Percentiles rank a stretch among this genome's conserved stretches.
phyloP scores from a whole-genome alignment of 1,140 invertebrate genomes.

The Tetramorium alpestre region DNA sequence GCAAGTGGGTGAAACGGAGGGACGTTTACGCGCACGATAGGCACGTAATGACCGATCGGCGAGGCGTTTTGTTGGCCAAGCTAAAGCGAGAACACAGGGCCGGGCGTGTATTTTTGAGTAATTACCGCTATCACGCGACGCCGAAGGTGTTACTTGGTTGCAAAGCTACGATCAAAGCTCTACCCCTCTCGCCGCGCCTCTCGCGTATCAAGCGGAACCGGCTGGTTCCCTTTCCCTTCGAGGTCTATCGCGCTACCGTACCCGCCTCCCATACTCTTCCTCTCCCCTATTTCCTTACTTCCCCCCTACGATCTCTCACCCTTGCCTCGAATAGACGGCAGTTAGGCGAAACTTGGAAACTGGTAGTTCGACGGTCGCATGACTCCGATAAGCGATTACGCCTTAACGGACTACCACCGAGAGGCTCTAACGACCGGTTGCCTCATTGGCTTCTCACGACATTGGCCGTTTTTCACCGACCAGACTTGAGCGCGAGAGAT shows the following conservation, averaged over 20 bases:
- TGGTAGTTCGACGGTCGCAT: slow-evolving; percentile 80
- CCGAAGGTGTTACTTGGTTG: slow-evolving; percentile 79
- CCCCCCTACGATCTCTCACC: slow-evolving; percentile 42
- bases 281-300: background rate
- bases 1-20: slow-evolving; percentile 76
- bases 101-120: slow-evolving; percentile 81
- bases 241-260: slow-evolving; percentile 39
- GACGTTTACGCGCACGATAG: slow-evolving; percentile 83
- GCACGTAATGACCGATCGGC: slow-evolving; percentile 78
- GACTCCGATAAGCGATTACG: slow-evolving; percentile 82
- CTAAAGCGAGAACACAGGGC: slow-evolving; percentile 80
- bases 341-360: slow-evolving; percentile 82
- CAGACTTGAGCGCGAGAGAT: slow-evolving; percentile 11
- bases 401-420: slow-evolving; percentile 75
- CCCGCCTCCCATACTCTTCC: background rate
- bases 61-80: slow-evolving; percentile 79
- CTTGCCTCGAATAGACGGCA: slow-evolving; percentile 68
- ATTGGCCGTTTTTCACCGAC: slow-evolving; percentile 61
- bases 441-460: slow-evolving; percentile 79
- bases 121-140: slow-evolving; percentile 84
- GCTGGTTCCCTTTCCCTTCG: slow-evolving; percentile 47
- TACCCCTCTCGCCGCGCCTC: background rate
- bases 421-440: slow-evolving; percentile 81
- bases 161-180: slow-evolving; percentile 59
- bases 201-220: slow-evolving; percentile 45